These are phyloP conservation scores for Tethea ocularis DNA, from an alignment of 2,888 invertebrate genomes.

Conservation along the genomic window DNA sequence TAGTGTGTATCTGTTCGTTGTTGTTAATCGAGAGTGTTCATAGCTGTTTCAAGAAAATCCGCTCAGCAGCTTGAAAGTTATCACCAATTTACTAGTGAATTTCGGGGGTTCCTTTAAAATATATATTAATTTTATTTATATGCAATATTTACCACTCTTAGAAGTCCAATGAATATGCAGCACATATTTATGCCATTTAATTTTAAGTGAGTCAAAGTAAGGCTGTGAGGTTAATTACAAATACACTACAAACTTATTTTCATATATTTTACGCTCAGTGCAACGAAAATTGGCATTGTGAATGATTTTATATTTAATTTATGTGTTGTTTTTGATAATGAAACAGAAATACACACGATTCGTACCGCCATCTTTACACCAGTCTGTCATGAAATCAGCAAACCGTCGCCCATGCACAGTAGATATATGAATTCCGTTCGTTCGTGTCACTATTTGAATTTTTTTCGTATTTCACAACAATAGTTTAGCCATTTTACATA, in stretches of 20 bases:
- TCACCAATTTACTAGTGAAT: too few species aligned
- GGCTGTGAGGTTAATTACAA: not conserved
- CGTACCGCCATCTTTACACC: not conserved
- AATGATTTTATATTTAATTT: not conserved
- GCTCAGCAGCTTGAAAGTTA: too few species aligned
- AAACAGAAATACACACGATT: constrained; percentile 9
- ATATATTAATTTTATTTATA: too few species aligned
- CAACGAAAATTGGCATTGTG: not conserved
- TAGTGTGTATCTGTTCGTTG: too few species aligned
- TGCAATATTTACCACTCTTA: not conserved
- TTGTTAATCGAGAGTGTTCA: too few species aligned
- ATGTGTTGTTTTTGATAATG: constrained; percentile 24
- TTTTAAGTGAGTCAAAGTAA: not conserved
- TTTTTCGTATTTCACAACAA: constrained; percentile 2
- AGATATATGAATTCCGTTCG: not conserved
- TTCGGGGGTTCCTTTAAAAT: too few species aligned
- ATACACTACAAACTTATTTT: not conserved
- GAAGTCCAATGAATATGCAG: not conserved
- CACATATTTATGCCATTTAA: not conserved
- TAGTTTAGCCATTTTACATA: not conserved
- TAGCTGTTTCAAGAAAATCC: too few species aligned
- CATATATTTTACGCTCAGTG: constrained; percentile 21
- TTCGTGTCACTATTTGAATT: not conserved
- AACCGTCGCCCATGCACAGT: constrained; percentile 4
- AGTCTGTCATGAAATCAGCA: not conserved